Base-by-base conservation (phyloP, 2,888 invertebrate genomes). In the Epistrophe grossulariae region DNA sequence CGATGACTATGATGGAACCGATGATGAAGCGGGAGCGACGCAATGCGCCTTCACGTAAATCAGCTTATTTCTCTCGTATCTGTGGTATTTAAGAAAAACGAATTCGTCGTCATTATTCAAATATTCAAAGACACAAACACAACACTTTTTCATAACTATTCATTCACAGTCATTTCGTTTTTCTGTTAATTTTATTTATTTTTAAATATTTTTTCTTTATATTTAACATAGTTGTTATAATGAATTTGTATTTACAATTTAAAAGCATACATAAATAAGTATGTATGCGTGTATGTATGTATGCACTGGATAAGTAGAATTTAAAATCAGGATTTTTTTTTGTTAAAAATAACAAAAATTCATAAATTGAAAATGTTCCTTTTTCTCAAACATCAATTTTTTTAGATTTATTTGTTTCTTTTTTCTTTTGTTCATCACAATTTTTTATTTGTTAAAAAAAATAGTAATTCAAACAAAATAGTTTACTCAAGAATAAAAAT, bases 1-100 rank as follows among this genome's bases (percentile, higher is more conserved):
- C 45, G 93, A 95, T 3, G 94, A 95, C 17, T 81, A 70, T 13
- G 73, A 80, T 52, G 64, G 45, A 19, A 50, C 57, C 15, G 89
- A 83, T 6, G 91, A 91, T 9, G 91, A 92, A 4, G 90, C 90
- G 2, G 91, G 89, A 5, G 90, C 79, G 62, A 79, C 88, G 60
- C 87, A 83, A 45, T 87, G 87, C 62, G 66, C 62, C 11, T 85
- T 85, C 43, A 31, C 82, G 8, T 82, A 85, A 59, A 52, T 43
- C 17, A 19, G 4, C 11, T 28, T n/a, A 52, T 68, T 62, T 19
- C 10, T 50, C 13, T 74, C 50, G 24, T 59, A 79, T 79, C 79
- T 84, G 79, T 74, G 79, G 83, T 79, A 79, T 73, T 57, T 62
- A 83, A 60, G 11, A 55, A 84, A 62, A 84, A 40, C 64, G 48